Base-by-base conservation (phyloP, 2,113 vertebrate genomes). In the Taxidea taxus region DNA sequence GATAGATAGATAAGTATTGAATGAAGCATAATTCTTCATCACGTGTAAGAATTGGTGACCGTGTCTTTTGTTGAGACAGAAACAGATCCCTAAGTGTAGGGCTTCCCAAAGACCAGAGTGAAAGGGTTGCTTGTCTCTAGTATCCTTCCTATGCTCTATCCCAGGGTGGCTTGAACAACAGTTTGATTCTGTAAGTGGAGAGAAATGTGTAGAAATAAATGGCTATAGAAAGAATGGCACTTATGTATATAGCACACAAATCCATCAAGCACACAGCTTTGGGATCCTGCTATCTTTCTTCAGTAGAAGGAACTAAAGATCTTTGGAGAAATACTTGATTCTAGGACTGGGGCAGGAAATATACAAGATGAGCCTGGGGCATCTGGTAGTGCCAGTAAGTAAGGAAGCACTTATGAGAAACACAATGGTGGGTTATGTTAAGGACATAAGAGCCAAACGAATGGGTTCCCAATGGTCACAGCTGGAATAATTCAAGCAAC, bases 101-200 rank as follows among this genome's bases (percentile, higher is more conserved):
- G 15, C 74, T 82, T 92, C 90, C 11, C n/a, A 68, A 49, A 81
- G 11, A 54, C 86, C 37, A 86, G 60, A 62, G 6, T 58, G 15
- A 10, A 80, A 80, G 62, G 4, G 56, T 78, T 91, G 23, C 23
- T 86, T 2, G 7, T 60, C 39, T 56, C 18, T 93, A 44, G 58
- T 68, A 10, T 87, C 20, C 15, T 92, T 82, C 72, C 64, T 94
- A 47, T 15, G 3, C 37, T 80, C 62, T 81, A 0, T 74, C 47
- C 75, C 56, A 81, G 39, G 37, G 23, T 89, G 47, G 7, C 37
- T 64, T 92, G 54, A 21, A 25, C 25, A 96, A 21, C 51, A 77
- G 81, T 96, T 92, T 95, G 39, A 82, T 92, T 82, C n/a, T 70
- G 34, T 20, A 94, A 96, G 31, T 89, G 60, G 49, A 70, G 42